Evolutionary conservation across 2,113 vertebrate species (phyloP).

Genomic region (Carlito syrichta): DNA sequence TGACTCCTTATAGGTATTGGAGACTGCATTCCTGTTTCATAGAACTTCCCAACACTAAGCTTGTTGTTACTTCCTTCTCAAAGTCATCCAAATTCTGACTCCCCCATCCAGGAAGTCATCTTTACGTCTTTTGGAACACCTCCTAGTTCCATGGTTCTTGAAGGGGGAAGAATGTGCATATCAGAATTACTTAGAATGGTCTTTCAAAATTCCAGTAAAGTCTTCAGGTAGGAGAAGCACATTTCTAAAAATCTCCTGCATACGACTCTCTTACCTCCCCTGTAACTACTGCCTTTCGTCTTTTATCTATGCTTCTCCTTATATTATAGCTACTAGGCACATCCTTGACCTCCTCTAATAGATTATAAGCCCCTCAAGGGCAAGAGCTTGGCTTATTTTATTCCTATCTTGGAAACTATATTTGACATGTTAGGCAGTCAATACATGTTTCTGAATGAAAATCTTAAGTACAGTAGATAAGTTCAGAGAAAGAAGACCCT

Average conservation of each 20-base stretch:
- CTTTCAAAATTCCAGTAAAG: neutral
- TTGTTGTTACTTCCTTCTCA: neutral
- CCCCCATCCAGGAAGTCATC: neutral
- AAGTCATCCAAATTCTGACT: neutral
- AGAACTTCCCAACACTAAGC: neutral
- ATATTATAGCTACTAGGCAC: neutral
- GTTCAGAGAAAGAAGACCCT: neutral
- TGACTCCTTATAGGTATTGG: neutral
- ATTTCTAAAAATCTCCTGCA: neutral
- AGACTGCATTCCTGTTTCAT: neutral
- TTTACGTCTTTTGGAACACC: neutral
- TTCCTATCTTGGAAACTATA: neutral
- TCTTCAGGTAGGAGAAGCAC: neutral
- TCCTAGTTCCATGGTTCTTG: neutral
- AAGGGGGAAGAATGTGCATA: neutral
- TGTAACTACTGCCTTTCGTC: neutral
- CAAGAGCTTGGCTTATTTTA: neutral
- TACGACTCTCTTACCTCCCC: neutral
- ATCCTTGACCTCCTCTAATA: neutral
- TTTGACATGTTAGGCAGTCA: neutral
- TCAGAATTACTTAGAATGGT: neutral
- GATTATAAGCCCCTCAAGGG: neutral
- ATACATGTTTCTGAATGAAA: neutral
- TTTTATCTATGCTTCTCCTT: neutral
- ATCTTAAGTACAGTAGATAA: neutral